phyloP scores from a whole-genome alignment of 2,888 invertebrate species.

The Odiellus spinosus region DNA sequence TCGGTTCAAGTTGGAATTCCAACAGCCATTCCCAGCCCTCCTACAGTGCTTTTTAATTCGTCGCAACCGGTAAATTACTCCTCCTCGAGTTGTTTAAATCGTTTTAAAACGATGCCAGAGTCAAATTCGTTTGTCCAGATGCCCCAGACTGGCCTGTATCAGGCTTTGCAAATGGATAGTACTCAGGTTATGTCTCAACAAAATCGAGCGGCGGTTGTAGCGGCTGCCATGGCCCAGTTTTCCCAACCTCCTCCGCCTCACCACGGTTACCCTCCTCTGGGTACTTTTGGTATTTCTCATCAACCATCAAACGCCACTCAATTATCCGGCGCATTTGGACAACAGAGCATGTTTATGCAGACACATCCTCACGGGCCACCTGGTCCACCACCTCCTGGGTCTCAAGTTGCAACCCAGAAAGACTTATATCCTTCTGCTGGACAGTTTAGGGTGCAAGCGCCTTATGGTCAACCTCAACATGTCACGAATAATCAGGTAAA shows the following conservation, averaged over 20 bases:
- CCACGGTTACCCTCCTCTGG: slow-evolving; percentile 15
- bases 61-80: slow-evolving; percentile 36
- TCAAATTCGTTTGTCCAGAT: slow-evolving; percentile 9
- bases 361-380: slow-evolving; percentile 21
- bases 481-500: slow-evolving; percentile 45
- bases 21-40: slow-evolving; percentile 60
- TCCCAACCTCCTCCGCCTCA: slow-evolving; percentile 9
- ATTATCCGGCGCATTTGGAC: slow-evolving; percentile 28
- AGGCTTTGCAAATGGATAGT: slow-evolving; percentile 26
- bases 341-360: slow-evolving; percentile 36
- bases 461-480: slow-evolving; percentile 64
- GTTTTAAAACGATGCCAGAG: neutral
- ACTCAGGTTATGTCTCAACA: slow-evolving; percentile 5
- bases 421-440: slow-evolving; percentile 46
- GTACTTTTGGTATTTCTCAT: slow-evolving; percentile 15
- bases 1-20: slow-evolving; percentile 16
- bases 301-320: slow-evolving; percentile 25
- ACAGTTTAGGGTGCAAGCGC: slow-evolving; percentile 41
- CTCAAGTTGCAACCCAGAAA: slow-evolving; percentile 36
- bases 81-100: neutral
- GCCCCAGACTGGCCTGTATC: slow-evolving; percentile 59
- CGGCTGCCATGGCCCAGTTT: slow-evolving; percentile 17
- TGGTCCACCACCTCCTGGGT: slow-evolving; percentile 37
- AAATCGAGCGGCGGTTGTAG: slow-evolving; percentile 11
- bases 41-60: slow-evolving; percentile 59